Conservation (phyloP, 1,140 invertebrate genomes). For the Tribolium castaneum region DNA sequence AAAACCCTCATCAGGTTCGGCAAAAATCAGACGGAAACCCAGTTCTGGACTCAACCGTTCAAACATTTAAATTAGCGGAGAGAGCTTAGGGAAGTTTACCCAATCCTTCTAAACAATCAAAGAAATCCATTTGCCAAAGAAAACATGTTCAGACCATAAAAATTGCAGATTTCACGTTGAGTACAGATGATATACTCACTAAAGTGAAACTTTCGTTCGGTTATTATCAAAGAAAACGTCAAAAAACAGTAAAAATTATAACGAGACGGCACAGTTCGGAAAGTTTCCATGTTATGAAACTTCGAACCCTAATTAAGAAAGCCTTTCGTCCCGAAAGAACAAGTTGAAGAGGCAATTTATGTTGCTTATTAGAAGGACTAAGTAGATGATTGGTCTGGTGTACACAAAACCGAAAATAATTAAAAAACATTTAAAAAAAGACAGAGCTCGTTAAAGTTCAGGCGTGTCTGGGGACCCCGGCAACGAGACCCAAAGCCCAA, state of each 20-base stretch:
- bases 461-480: not conserved
- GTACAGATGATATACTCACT: not conserved
- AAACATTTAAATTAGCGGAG: conserved; percentile 24
- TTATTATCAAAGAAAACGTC: conserved; percentile 23
- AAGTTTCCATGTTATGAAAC: conserved; percentile 27
- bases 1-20: conserved; percentile 36
- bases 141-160: too few relatives aligned
- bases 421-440: conserved; percentile 17
- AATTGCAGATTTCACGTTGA: not conserved
- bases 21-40: conserved; percentile 35
- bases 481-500: conserved; percentile 21
- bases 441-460: conserved; percentile 12
- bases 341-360: conserved; percentile 24
- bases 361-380: conserved; percentile 5
- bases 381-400: not conserved
- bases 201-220: not conserved
- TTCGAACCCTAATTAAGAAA: conserved; percentile 34
- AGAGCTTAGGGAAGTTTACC: not conserved
- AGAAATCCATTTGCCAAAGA: not conserved
- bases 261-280: conserved; percentile 15
- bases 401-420: conserved; percentile 10
- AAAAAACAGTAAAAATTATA: conserved; percentile 34
- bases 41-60: conserved; percentile 19
- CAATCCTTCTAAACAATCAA: not conserved
- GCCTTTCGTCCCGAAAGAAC: conserved; percentile 20